Evolutionary conservation across 2,113 vertebrate species (phyloP), one percentile per base, ranked within the genome.

Genomic region (Eurypyga helias): DNA sequence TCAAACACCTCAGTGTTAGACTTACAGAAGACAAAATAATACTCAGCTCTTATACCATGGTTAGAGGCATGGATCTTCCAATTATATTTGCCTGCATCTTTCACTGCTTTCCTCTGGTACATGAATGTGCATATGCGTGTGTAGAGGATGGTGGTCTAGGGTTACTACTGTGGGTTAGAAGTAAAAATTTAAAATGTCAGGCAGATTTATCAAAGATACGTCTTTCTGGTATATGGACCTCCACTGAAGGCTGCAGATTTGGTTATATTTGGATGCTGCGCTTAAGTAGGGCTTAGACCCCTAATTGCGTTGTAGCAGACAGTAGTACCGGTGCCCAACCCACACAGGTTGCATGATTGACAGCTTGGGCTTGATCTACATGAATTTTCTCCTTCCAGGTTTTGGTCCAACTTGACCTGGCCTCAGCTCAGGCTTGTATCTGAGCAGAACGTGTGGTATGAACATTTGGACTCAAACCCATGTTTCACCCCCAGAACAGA

Each of bases 81-180:
- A 3, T 49, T 31, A 69, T 66, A 72, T 31, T 36, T 87, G 1
- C 3, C 12, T 72, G 8, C 28, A 9, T 41, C 23, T 83, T 85
- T 76, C 25, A n/a, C 15, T 57, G 3, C 19, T 87, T 85, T 76
- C 17, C 4, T 61, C 15, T 82, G 84, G 4, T 28, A 41, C 3
- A 3, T 9, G 7, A 45, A 36, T 3, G 6, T 45, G 23, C 9
- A 13, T 21, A 8, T 18, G 33, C 0, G 0, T 14, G 7, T 3
- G 0, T 6, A 55, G 9, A 4, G 9, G 8, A 7, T 41, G 19
- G 5, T 8, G 21, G 18, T 72, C 18, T 38, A 8, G 3, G 1
- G 17, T 36, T 65, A 23, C 19, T 61, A 6, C 8, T n/a, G 17
- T 20, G 12, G 7, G 2, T 66, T 67, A 55, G 25, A 89, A 84